phyloP scores from a whole-genome alignment of 1,140 invertebrate genomes.

The Scaptomyza hsui region DNA sequence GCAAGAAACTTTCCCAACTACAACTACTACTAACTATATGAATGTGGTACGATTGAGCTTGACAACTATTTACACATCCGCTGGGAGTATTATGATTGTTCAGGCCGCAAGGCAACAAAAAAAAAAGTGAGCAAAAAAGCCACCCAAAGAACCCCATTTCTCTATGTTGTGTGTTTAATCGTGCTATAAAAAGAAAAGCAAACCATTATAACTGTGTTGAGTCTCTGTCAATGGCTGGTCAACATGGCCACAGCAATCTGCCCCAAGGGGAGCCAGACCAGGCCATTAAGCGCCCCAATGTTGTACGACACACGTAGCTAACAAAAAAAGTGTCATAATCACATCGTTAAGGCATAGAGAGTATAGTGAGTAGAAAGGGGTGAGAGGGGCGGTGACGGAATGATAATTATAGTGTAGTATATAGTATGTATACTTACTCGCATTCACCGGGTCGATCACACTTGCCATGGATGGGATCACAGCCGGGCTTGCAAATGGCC shows the following conservation, averaged over 20 bases:
- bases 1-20: conserved; percentile 24
- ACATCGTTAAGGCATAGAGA: conserved; percentile 58
- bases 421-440: conserved; percentile 90
- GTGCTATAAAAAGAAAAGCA: conserved; percentile 34
- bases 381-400: background rate
- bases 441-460: conserved; percentile 95
- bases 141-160: conserved; percentile 53
- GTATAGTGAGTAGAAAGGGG: background rate
- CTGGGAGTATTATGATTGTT: conserved; percentile 38
- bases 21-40: background rate
- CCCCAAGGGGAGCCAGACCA: conserved; percentile 40
- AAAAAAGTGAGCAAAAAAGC: conserved; percentile 8
- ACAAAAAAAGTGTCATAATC: conserved; percentile 76
- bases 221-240: conserved; percentile 15
- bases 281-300: conserved; percentile 71
- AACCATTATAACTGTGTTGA: conserved; percentile 72
- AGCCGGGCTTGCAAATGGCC: conserved; percentile 95
- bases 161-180: conserved; percentile 7
- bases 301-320: conserved; percentile 46
- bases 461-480: conserved; percentile 94
- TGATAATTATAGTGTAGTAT: conserved; percentile 52
- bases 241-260: conserved; percentile 26
- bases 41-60: conserved; percentile 20
- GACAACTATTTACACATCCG: conserved; percentile 69
- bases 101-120: background rate